Evolutionary conservation across 2,113 vertebrate genomes (phyloP).

Genomic region (Anolis carolinensis): DNA sequence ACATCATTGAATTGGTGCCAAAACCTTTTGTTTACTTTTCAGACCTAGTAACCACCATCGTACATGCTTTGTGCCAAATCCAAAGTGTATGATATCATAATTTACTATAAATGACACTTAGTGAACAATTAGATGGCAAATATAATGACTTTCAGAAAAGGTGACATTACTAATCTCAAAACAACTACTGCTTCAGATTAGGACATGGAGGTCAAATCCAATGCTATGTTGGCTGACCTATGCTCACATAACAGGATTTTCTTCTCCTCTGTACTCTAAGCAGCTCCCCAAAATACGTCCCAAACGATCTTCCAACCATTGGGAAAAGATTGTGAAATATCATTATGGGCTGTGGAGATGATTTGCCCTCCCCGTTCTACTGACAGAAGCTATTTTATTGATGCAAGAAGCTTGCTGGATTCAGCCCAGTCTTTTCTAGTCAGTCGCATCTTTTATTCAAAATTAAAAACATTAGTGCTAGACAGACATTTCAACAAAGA

Average conservation of each 20-base stretch:
- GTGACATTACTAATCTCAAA: slow-evolving; percentile 60
- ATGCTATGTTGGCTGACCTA: neutral
- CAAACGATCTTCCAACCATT: neutral
- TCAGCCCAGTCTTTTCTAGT: slow-evolving; percentile 56
- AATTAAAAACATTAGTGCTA: slow-evolving; percentile 54
- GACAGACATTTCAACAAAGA: slow-evolving; percentile 54
- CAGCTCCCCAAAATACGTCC: neutral
- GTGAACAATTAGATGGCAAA: slow-evolving; percentile 54
- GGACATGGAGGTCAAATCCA: slow-evolving; percentile 13
- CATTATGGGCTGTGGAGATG: neutral
- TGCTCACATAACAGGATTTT: neutral
- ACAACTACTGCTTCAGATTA: slow-evolving; percentile 61
- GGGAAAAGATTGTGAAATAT: neutral
- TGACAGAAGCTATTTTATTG: neutral
- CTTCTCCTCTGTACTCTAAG: neutral
- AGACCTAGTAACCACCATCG: slow-evolving; percentile 77
- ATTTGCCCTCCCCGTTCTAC: neutral
- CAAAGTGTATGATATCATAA: slow-evolving; percentile 65
- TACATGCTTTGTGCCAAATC: slow-evolving; percentile 84
- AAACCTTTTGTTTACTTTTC: slow-evolving; percentile 77
- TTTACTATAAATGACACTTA: slow-evolving; percentile 21
- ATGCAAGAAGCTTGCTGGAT: neutral
- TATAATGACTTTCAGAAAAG: slow-evolving; percentile 48
- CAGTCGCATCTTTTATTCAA: slow-evolving; percentile 60
- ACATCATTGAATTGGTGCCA: slow-evolving; percentile 79